These are phyloP conservation scores for Diaperis boleti DNA, from an alignment of 2,888 invertebrate species.

Conservation along the genomic window DNA sequence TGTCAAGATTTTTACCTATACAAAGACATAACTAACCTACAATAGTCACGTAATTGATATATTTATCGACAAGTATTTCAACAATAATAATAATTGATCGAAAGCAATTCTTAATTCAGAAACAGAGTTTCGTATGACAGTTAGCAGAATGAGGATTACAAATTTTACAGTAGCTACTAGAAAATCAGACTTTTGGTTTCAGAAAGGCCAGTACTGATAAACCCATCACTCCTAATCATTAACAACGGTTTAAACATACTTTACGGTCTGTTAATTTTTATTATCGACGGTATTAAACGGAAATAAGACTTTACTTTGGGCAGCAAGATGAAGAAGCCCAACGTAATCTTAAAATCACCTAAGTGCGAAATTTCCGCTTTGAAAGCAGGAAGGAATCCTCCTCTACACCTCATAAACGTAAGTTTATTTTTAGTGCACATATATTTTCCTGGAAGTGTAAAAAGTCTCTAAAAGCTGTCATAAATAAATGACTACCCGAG, in stretches of 20 bases:
- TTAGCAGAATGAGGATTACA: no score
- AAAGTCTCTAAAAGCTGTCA: constrained; percentile 17
- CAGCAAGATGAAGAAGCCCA: neutral
- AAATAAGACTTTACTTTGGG: no score
- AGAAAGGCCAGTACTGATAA: no score
- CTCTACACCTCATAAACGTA: neutral
- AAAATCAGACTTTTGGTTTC: no score
- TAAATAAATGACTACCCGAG: neutral
- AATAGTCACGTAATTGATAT: constrained; percentile 46
- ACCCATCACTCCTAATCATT: no score
- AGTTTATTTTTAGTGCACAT: neutral
- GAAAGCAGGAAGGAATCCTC: neutral
- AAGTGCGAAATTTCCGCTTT: neutral
- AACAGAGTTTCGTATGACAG: no score
- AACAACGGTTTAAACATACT: no score
- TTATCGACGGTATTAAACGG: no score
- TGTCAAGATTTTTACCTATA: constrained; percentile 30
- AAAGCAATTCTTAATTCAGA: no score
- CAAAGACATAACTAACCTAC: constrained; percentile 28
- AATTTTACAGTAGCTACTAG: no score
- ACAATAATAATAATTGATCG: constrained; percentile 46
- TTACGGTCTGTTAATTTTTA: no score
- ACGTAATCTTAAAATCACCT: neutral
- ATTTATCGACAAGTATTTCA: constrained; percentile 48
- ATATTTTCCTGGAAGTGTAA: constrained; percentile 1